Evolutionary conservation across 2,888 invertebrate genomes (phyloP).

Genomic region (Lobophora halterata): DNA sequence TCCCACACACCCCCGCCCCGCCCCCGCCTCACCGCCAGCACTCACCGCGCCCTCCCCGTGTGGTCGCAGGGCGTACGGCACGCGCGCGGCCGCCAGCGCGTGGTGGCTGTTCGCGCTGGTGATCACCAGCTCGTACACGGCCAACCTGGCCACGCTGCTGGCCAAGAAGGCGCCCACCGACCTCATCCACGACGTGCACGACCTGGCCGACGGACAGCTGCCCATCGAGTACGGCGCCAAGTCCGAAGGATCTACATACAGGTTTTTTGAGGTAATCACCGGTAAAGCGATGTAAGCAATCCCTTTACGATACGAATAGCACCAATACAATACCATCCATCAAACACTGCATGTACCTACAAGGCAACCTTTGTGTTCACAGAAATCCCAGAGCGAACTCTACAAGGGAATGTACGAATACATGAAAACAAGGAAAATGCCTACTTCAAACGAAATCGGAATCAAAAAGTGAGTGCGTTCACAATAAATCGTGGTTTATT

Average conservation of each 20-base stretch:
- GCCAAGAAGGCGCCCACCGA: slow-evolving; percentile 87
- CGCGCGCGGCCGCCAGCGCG: slow-evolving; percentile 90
- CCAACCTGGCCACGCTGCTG: slow-evolving; percentile 94
- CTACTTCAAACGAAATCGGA: slow-evolving; percentile 82
- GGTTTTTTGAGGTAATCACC: slow-evolving; percentile 89
- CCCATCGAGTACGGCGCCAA: slow-evolving; percentile 94
- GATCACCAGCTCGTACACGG: slow-evolving; percentile 93
- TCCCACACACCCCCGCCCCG: no score
- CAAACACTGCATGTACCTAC: background rate
- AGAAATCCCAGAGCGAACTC: slow-evolving; percentile 86
- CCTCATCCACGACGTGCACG: slow-evolving; percentile 88
- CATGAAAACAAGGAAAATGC: slow-evolving; percentile 84
- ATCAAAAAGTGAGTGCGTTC: slow-evolving; percentile 66
- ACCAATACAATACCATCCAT: background rate
- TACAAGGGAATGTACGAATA: slow-evolving; percentile 89
- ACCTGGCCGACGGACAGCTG: slow-evolving; percentile 87
- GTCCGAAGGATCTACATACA: slow-evolving; percentile 90
- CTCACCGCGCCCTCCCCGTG: slow-evolving; percentile 16
- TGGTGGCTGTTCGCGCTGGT: slow-evolving; percentile 96
- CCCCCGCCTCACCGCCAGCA: background rate
- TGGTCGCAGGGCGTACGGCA: slow-evolving; percentile 87
- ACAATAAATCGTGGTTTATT: no score
- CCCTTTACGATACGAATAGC: no score
- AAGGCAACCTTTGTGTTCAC: slow-evolving; percentile 26
- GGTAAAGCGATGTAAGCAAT: no score